Conservation (phyloP, 2,888 invertebrate genomes). For the Oithona nana region DNA sequence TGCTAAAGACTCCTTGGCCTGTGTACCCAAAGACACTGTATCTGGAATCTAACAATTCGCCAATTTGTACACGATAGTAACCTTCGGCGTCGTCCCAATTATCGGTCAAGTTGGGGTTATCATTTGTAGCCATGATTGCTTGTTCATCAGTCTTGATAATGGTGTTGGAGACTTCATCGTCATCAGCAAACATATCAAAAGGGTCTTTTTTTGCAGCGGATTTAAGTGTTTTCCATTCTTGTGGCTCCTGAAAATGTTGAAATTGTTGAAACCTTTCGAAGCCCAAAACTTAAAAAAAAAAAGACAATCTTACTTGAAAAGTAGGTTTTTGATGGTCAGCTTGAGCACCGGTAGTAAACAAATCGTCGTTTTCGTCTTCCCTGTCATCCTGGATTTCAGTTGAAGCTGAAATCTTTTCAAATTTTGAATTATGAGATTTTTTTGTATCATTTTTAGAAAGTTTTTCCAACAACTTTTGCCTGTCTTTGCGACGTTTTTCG, state of each 20-base stretch:
- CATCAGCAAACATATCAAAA: slow-evolving; percentile 56
- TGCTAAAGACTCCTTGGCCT: slow-evolving; percentile 95
- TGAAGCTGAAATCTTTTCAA: not conserved
- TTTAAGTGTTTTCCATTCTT: not conserved
- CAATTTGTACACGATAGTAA: slow-evolving; percentile 88
- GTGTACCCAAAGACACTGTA: slow-evolving; percentile 95
- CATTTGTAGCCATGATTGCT: slow-evolving; percentile 26
- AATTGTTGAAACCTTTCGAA: too few relatives aligned
- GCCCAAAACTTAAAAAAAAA: too few relatives aligned
- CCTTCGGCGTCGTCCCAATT: slow-evolving; percentile 99
- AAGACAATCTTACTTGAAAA: too few relatives aligned
- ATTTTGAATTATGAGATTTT: not conserved
- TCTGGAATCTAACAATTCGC: slow-evolving; percentile 64
- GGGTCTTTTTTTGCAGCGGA: slow-evolving; percentile 31
- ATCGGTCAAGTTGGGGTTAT: slow-evolving; percentile 81
- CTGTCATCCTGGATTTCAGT: not conserved
- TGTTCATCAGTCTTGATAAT: not conserved
- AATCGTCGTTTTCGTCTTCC: not conserved
- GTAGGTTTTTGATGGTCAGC: not conserved
- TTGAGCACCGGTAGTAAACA: too few relatives aligned
- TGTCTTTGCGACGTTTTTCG: slow-evolving; percentile 60
- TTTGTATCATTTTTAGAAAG: slow-evolving; percentile 36
- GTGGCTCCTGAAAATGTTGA: too few relatives aligned
- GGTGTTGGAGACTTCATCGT: slow-evolving; percentile 41
- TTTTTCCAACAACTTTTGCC: slow-evolving; percentile 60